Evolutionary conservation across 2,797 vertebrate genomes (phyloP).

Genomic region (Potorous gilbertii): DNA sequence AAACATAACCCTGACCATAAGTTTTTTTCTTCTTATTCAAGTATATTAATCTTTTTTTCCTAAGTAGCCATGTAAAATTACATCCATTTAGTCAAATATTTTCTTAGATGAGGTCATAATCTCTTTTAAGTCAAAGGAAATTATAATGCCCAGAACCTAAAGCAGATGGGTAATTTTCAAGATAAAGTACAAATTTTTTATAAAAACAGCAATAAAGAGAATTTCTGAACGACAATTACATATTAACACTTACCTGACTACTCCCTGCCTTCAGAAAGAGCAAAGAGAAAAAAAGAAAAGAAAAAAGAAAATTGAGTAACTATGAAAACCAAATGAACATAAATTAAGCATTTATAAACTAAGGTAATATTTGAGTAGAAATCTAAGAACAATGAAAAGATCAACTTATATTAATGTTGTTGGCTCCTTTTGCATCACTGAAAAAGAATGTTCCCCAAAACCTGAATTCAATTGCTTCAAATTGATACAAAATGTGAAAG

Average conservation of each 20-base stretch:
- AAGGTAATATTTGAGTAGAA: conserved; percentile 49
- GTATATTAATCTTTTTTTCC: conserved; percentile 38
- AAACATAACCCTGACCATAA: conserved; percentile 19
- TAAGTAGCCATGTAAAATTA: background rate
- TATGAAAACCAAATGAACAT: conserved; percentile 57
- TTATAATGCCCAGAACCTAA: background rate
- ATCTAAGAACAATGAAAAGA: conserved; percentile 47
- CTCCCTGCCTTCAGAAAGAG: conserved; percentile 95
- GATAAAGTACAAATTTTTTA: conserved; percentile 8
- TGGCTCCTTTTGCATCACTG: conserved; percentile 33
- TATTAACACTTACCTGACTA: conserved; percentile 94
- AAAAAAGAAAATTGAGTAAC: conserved; percentile 61
- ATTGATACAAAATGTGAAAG: background rate
- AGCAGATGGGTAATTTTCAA: background rate
- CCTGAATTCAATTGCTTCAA: conserved; percentile 34
- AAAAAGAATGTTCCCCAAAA: conserved; percentile 50
- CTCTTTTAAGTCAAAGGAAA: conserved; percentile 21
- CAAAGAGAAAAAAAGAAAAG: conserved; percentile 80
- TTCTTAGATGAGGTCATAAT: background rate
- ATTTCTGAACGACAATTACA: conserved; percentile 44
- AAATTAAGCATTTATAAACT: conserved; percentile 37
- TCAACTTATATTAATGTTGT: conserved; percentile 33
- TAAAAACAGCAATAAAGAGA: conserved; percentile 1
- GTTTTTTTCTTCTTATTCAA: conserved; percentile 27
- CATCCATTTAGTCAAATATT: background rate